Evolutionary conservation across 2,888 invertebrate species (phyloP).

Genomic region (Teinopalpus imperialis): DNA sequence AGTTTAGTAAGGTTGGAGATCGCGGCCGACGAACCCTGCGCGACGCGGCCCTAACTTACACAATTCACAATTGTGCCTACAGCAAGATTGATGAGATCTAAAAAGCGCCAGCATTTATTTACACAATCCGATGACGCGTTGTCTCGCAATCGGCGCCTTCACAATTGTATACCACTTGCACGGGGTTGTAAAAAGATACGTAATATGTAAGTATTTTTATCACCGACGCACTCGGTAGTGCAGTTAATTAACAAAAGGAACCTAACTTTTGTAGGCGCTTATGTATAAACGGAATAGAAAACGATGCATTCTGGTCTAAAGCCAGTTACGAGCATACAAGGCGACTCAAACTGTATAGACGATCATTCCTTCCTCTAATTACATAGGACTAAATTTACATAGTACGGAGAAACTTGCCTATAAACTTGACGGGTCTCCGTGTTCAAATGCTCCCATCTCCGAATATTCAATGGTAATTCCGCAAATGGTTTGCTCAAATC

Average conservation of each 20-base stretch:
- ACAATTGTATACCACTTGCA: slow-evolving; percentile 59
- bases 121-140: slow-evolving; percentile 76
- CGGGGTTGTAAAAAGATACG: slow-evolving; percentile 57
- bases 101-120: slow-evolving; percentile 72
- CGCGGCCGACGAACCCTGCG: slow-evolving; percentile 65
- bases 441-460: slow-evolving; percentile 44
- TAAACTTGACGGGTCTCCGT: slow-evolving; percentile 46
- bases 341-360: slow-evolving; percentile 52
- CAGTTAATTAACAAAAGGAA: no score
- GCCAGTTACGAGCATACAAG: slow-evolving; percentile 47
- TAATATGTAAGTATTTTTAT: no score
- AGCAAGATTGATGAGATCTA: slow-evolving; percentile 73
- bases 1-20: slow-evolving; percentile 72
- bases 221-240: no score
- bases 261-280: slow-evolving; percentile 30
- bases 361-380: slow-evolving; percentile 61
- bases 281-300: slow-evolving; percentile 41
- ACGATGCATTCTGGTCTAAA: slow-evolving; percentile 44
- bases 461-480: slow-evolving; percentile 26
- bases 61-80: slow-evolving; percentile 68
- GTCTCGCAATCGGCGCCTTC: slow-evolving; percentile 70
- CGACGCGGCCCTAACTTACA: slow-evolving; percentile 58
- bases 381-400: slow-evolving; percentile 60
- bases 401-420: slow-evolving; percentile 57
- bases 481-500: slow-evolving; percentile 25